Percentiles rank a stretch among this genome's conserved stretches.
These are phyloP conservation scores for Siderastrea radians DNA, from an alignment of 92 coral and sea anemone species.

Conservation along the genomic window DNA sequence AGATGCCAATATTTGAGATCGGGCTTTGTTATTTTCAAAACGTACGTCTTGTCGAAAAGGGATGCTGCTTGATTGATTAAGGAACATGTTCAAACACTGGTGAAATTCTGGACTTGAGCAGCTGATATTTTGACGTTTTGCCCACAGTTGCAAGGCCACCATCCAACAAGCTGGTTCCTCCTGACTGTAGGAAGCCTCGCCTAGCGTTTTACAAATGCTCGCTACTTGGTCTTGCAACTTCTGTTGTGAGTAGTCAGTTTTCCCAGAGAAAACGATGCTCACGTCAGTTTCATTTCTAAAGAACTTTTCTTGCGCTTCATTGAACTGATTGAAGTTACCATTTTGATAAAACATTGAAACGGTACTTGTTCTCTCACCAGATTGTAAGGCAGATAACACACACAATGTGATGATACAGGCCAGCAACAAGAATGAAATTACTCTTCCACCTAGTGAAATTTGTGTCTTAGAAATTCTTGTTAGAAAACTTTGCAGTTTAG, in stretches of 20 bases:
- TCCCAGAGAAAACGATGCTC: conserved; percentile 32
- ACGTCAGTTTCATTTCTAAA: conserved; percentile 40
- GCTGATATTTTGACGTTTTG: background rate
- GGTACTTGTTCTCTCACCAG: background rate
- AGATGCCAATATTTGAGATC: conserved; percentile 24
- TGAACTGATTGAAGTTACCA: conserved; percentile 10
- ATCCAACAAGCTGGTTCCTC: conserved; percentile 56
- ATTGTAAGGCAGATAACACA: conserved; percentile 8
- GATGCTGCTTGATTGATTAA: background rate
- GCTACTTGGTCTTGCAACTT: conserved; percentile 11
- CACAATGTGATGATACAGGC: background rate
- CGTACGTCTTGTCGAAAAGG: conserved; percentile 40
- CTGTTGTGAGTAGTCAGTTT: conserved; percentile 35
- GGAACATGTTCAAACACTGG: conserved; percentile 38
- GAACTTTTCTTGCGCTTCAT: background rate
- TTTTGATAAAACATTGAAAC: background rate
- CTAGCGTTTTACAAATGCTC: conserved; percentile 15
- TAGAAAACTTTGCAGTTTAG: background rate
- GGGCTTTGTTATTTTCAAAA: background rate
- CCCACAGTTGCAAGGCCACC: conserved; percentile 55
- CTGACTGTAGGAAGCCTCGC: conserved; percentile 3
- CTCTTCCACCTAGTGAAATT: conserved; percentile 12
- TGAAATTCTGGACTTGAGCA: conserved; percentile 36
- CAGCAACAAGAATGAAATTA: background rate
- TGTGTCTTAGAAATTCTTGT: background rate